A percentile compares a stretch with the other conserved stretches of the same genome.
Evolutionary conservation across 2,113 vertebrate species (phyloP).

Genomic region (Barbus barbus): DNA sequence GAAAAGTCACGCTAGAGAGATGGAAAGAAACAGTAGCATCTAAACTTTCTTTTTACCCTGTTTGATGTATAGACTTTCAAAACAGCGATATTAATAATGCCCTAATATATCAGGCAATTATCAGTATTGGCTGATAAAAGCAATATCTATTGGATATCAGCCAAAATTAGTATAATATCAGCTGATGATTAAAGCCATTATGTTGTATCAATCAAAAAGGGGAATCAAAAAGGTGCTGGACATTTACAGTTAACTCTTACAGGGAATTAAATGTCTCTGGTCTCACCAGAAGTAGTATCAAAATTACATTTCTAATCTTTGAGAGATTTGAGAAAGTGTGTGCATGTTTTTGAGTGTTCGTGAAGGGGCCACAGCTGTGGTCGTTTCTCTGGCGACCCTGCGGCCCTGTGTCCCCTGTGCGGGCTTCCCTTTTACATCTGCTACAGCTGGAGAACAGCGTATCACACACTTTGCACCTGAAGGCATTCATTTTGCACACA

Average conservation of each 20-base stretch:
- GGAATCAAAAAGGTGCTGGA: neutral
- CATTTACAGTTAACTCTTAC: neutral
- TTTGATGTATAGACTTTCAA: neutral
- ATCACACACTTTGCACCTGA: conserved; percentile 70
- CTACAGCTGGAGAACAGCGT: conserved; percentile 70
- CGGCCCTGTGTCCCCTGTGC: conserved; percentile 67
- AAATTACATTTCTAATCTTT: neutral
- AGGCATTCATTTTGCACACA: conserved; percentile 60
- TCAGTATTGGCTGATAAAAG: neutral
- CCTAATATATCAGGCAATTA: neutral
- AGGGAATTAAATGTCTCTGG: neutral
- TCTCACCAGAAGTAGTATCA: neutral
- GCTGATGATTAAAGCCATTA: neutral
- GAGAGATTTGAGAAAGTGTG: conserved; percentile 14
- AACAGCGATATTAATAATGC: neutral
- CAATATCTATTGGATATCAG: neutral
- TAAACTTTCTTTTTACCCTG: neutral
- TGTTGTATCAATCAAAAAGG: neutral
- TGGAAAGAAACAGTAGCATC: neutral
- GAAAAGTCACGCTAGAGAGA: neutral
- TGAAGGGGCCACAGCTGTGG: conserved; percentile 56
- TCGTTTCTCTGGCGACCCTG: conserved; percentile 51
- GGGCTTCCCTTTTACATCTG: conserved; percentile 69
- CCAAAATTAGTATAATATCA: neutral
- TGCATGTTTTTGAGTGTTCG: conserved; percentile 26